A percentile compares a stretch with the other conserved stretches of the same genome.
Evolutionary conservation across 1,140 invertebrate genomes (phyloP).

Genomic region (Drosophila murphyi): DNA sequence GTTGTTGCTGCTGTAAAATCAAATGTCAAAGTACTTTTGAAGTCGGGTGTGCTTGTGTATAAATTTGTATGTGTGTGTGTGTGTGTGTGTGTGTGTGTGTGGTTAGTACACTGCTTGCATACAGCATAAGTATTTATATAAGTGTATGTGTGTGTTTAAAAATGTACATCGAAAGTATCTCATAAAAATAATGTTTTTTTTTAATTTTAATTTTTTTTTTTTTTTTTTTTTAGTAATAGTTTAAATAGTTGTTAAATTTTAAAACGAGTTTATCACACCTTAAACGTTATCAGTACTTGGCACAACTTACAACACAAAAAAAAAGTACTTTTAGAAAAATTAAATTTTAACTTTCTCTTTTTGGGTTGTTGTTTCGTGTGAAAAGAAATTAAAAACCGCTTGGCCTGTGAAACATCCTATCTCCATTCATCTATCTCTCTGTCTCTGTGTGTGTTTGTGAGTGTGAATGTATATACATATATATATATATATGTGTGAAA

Average conservation of each 20-base stretch:
- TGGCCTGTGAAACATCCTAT: slow-evolving; percentile 16
- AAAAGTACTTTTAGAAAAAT: slow-evolving; percentile 70
- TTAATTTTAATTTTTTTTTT: slow-evolving; percentile 24
- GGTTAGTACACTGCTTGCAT: background rate
- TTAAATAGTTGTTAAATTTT: slow-evolving; percentile 82
- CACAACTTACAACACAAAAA: slow-evolving; percentile 83
- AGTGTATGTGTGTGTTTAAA: slow-evolving; percentile 42
- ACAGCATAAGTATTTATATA: slow-evolving; percentile 27
- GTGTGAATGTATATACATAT: slow-evolving; percentile 22
- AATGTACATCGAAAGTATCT: slow-evolving; percentile 74
- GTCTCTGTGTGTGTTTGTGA: slow-evolving; percentile 4
- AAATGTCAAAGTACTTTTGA: slow-evolving; percentile 70
- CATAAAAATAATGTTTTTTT: slow-evolving; percentile 61
- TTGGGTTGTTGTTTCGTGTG: slow-evolving; percentile 26
- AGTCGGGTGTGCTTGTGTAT: slow-evolving; percentile 41
- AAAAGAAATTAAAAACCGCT: slow-evolving; percentile 32
- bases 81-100: slow-evolving; percentile 34
- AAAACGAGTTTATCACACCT: slow-evolving; percentile 83
- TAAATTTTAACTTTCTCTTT: slow-evolving; percentile 50
- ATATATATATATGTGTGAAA: slow-evolving; percentile 10
- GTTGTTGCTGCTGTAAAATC: slow-evolving; percentile 45
- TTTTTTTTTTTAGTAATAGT: slow-evolving; percentile 72
- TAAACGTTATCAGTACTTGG: slow-evolving; percentile 84
- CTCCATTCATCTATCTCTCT: background rate
- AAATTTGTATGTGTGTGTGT: slow-evolving; percentile 12